These are phyloP conservation scores for Calephelis nemesis DNA, from an alignment of 1,140 invertebrate genomes.

Conservation along the genomic window DNA sequence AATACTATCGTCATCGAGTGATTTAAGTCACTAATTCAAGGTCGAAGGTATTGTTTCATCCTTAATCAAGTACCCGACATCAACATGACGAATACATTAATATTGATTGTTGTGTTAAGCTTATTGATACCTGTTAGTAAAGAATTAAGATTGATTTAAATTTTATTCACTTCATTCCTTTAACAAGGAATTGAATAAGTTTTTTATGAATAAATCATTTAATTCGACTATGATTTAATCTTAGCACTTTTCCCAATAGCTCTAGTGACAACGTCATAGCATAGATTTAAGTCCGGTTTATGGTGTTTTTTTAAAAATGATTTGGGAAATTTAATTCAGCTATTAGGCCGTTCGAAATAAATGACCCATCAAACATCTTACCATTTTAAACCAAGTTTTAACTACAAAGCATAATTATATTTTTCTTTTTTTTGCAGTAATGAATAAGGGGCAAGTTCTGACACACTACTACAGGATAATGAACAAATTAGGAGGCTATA, in stretches of 20 bases:
- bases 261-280: no score
- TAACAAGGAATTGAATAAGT: not conserved
- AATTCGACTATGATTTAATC: no score
- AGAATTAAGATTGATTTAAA: conserved; percentile 12
- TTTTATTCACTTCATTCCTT: conserved; percentile 13
- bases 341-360: no score
- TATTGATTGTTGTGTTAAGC: conserved; percentile 10
- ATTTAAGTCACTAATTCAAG: conserved; percentile 17
- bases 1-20: not conserved
- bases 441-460: conserved; percentile 97
- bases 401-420: no score
- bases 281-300: no score
- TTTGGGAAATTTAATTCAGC: no score
- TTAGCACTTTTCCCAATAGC: no score
- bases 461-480: conserved; percentile 97
- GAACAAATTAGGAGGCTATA: conserved; percentile 97
- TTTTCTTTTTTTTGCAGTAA: conserved; percentile 85
- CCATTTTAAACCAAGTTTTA: no score
- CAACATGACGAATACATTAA: conserved; percentile 8
- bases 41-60: conserved; percentile 7
- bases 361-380: no score
- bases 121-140: conserved; percentile 3
- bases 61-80: conserved; percentile 2
- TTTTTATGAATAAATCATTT: no score
- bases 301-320: no score